Evolutionary conservation across 2,888 invertebrate genomes (phyloP), one percentile per base, ranked within the genome.

Genomic region (Standfussiana lucernea): DNA sequence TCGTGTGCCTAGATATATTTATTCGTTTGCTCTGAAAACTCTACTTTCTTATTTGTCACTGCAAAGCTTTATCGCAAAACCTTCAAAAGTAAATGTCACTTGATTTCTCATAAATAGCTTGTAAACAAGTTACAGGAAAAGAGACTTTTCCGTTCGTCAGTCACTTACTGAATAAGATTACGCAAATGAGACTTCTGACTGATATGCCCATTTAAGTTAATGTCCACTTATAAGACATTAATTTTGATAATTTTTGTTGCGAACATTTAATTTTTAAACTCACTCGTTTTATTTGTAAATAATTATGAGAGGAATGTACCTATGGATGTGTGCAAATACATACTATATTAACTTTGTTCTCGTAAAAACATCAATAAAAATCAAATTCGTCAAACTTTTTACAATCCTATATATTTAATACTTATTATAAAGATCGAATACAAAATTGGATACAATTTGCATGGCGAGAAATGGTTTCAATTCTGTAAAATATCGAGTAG

Each of bases 141-240:
- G 71, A 45, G 50, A 64, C 59, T 50, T 84, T 79, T 71, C 35
- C 65, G 65, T 79, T 80, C 70, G 47, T 77, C 71, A 78, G 35
- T 84, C 72, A 79, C 65, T 72, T 67, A 71, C 62, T 50, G 77
- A 81, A 86, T 79, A 61, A 79, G 72, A 85, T 86, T 83, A 83
- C 71, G 78, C 64, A 73, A 86, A 86, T 74, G 67, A 67, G 73
- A 75, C 78, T 83, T 80, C 59, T 75, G 86, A 88, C 71, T 75
- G 83, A 72, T 75, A 76, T 45, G 59, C 65, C 69, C 75, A 80
- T 86, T 83, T 75, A 79, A 78, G 61, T 78, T 75, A 78, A 85
- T 66, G 83, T 28, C 45, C 59, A 64, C 78, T 74, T 78, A 70
- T 32, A 75, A 85, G 1, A 64, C 50, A 64, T 72, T 72, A 70